Evolutionary conservation across 2,888 invertebrate species (phyloP), one percentile per base, ranked within the genome.

Genomic region (Bugulina stolonifera): DNA sequence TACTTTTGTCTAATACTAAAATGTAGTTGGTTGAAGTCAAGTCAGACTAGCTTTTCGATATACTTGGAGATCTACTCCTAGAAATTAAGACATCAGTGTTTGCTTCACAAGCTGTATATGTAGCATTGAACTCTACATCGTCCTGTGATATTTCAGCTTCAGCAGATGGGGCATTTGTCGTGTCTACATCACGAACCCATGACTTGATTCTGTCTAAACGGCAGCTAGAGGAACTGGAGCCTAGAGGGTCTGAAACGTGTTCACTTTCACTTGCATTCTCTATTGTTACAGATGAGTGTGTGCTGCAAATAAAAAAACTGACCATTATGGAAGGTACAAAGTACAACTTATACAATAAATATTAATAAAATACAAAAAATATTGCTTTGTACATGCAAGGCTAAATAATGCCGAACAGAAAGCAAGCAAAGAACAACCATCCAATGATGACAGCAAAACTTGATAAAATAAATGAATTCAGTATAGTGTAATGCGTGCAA

Each of bases 141-240:
- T 64, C 64, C n/a, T 64, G 64, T 27, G 64, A 64, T 2, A 64
- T 64, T 43, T 43, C 43, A 23, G 64, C 14, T 23, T 57, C 57
- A 23, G 64, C 14, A 32, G 27, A 2, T 14, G 10, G 64, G 10
- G 64, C 32, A 27, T n/a, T 57, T 5, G 3, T 25, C 5, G 29
- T 29, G 32, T 64, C 64, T 10, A 64, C 64, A 32, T 64, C 64
- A 10, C 64, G 22, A 14, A 64, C 64, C 64, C 64, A 64, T 32
- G 64, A 64, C 64, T 34, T 64, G 64, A 64, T 64, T 27, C 64
- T 27, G 5, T 64, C 64, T n/a, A 64, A 2, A 14, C n/a, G 22
- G 32, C 32, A 64, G n/a, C 64, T 64, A n/a, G 64, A 64, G 32
- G 64, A 64, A 32, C 64, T 64, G 22, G 64, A 64, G n/a, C 64